Evolutionary conservation across 1,140 invertebrate genomes (phyloP).

Genomic region (Gryllus bimaculatus): DNA sequence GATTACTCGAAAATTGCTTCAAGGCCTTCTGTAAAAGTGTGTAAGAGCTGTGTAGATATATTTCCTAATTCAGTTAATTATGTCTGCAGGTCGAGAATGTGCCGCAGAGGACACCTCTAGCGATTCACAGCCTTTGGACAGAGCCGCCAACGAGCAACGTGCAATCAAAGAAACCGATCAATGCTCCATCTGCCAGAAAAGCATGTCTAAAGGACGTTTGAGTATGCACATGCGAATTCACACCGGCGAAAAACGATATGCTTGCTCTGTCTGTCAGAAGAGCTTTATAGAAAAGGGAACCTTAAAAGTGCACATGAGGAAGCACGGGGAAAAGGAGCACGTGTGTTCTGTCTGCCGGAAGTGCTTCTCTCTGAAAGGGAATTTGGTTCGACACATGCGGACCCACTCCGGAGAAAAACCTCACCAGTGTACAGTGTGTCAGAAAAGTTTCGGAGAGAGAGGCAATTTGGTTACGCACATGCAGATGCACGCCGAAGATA

Average conservation of each 20-base stretch:
- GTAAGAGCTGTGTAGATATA: too few relatives aligned
- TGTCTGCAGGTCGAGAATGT: too few relatives aligned
- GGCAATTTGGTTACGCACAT: slow-evolving; percentile 5
- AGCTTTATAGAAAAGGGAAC: not conserved
- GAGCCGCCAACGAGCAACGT: too few relatives aligned
- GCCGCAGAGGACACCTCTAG: too few relatives aligned
- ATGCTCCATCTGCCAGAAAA: too few relatives aligned
- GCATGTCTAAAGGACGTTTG: not conserved
- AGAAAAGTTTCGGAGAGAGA: not conserved
- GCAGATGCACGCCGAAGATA: not conserved
- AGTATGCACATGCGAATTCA: not conserved
- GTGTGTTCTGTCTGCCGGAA: not conserved
- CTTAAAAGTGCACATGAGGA: not conserved
- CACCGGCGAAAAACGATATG: not conserved
- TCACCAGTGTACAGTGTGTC: not conserved
- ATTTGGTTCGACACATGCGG: not conserved
- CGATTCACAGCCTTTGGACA: too few relatives aligned
- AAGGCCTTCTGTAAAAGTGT: too few relatives aligned
- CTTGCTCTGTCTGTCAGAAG: not conserved
- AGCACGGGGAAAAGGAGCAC: slow-evolving; percentile 2
- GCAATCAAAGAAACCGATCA: too few relatives aligned
- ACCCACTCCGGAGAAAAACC: slow-evolving; percentile 10
- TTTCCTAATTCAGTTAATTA: too few relatives aligned
- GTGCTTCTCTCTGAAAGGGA: not conserved
- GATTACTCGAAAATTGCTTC: too few relatives aligned